phyloP scores from a whole-genome alignment of 2,113 vertebrate genomes.

The Brachirus orientalis region DNA sequence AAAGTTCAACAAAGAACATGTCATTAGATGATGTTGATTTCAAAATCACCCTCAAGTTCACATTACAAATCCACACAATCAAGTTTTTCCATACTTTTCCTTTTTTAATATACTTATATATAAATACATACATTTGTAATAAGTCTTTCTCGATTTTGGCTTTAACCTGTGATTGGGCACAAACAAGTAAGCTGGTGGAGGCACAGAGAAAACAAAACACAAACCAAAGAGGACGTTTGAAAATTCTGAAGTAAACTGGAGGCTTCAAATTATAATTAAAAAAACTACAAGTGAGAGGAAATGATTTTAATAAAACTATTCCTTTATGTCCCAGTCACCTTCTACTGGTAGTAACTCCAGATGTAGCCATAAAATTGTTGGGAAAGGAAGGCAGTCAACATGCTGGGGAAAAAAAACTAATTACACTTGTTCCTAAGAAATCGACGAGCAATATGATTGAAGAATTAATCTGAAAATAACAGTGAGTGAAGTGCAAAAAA shows the following conservation, averaged over 20 bases:
- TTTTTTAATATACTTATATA: constrained; percentile 82
- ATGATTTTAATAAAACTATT: constrained; percentile 8
- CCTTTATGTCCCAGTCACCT: constrained; percentile 18
- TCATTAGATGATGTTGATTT: too few relatives aligned
- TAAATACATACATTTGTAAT: constrained; percentile 81
- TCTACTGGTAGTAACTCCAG: constrained; percentile 18
- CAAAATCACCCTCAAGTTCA: too few relatives aligned
- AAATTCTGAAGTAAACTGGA: constrained; percentile 25
- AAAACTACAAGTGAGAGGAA: constrained; percentile 4
- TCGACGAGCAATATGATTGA: constrained; percentile 4
- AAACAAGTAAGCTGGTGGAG: constrained; percentile 74
- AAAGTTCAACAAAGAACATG: too few relatives aligned
- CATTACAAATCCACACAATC: constrained; percentile 13
- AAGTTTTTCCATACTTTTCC: constrained; percentile 32
- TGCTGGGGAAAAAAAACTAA: constrained; percentile 29
- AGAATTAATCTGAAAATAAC: constrained; percentile 7
- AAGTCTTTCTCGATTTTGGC: constrained; percentile 79
- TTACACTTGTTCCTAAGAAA: constrained; percentile 8
- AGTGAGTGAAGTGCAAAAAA: constrained; percentile 6
- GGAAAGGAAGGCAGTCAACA: too few relatives aligned
- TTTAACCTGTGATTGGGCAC: constrained; percentile 70
- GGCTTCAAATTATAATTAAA: neutral
- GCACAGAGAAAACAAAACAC: constrained; percentile 38
- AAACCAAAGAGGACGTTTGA: constrained; percentile 20
- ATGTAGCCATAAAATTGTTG: neutral